phyloP scores from a whole-genome alignment of 2,113 vertebrate genomes.

The Pseudopodoces humilis region DNA sequence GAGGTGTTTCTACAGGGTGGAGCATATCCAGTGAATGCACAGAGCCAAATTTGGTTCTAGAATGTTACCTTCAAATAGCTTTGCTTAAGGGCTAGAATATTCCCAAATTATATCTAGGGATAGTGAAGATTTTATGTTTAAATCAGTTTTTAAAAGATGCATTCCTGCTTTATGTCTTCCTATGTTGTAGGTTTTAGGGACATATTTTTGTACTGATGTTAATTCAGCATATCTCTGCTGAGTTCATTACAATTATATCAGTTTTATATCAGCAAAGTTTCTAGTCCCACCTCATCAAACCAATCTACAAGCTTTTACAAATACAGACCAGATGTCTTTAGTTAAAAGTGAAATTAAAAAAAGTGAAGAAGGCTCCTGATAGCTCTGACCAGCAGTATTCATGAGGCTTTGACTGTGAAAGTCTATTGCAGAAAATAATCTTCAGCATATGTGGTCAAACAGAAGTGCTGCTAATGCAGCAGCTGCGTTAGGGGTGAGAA shows the following conservation, averaged over 20 bases:
- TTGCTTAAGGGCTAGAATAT: slow-evolving; percentile 28
- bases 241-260: background rate
- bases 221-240: background rate
- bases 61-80: slow-evolving; percentile 17
- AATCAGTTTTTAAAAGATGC: background rate
- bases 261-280: background rate
- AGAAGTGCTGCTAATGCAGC: slow-evolving; percentile 15
- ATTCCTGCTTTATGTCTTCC: background rate
- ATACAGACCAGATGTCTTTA: background rate
- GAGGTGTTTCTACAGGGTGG: slow-evolving; percentile 4
- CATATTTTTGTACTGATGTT: background rate
- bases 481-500: background rate
- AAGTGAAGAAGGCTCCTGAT: background rate
- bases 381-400: background rate
- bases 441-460: slow-evolving; percentile 3
- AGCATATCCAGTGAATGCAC: background rate
- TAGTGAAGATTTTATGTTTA: background rate
- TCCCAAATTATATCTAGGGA: background rate
- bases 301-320: background rate
- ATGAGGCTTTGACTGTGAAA: background rate
- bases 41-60: slow-evolving; percentile 1
- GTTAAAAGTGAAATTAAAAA: background rate
- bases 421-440: background rate
- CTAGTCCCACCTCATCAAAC: background rate
- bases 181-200: background rate